A percentile compares a stretch with the other conserved stretches of the same genome.
These are phyloP conservation scores for Naso thynnoides DNA, from an alignment of 2,797 vertebrate genomes.

Conservation along the genomic window DNA sequence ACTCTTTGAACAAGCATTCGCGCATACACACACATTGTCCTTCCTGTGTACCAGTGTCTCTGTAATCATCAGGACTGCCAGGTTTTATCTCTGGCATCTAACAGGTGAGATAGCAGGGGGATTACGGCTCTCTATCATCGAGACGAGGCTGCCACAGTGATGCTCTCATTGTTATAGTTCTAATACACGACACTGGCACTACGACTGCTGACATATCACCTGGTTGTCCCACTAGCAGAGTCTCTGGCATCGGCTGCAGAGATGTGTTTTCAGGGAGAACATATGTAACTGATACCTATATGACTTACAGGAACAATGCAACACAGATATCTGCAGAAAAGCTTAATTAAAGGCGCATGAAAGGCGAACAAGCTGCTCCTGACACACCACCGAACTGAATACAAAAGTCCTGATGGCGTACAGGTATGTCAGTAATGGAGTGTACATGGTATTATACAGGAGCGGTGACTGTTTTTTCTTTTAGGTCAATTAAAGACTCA, in stretches of 20 bases:
- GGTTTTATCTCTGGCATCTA: conserved; percentile 73
- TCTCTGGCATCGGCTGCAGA: conserved; percentile 30
- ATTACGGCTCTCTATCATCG: conserved; percentile 65
- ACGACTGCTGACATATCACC: conserved; percentile 19
- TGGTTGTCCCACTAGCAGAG: neutral
- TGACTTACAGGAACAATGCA: neutral
- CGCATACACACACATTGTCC: conserved; percentile 13
- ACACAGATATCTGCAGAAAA: neutral
- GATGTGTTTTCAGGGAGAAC: conserved; percentile 2
- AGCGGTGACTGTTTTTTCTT: conserved; percentile 16
- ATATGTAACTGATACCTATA: conserved; percentile 7
- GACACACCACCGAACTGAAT: neutral
- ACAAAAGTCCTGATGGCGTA: neutral
- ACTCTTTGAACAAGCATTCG: conserved; percentile 18
- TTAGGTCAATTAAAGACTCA: conserved; percentile 19
- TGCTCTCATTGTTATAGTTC: conserved; percentile 39
- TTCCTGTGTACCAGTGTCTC: conserved; percentile 30
- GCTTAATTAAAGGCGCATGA: conserved; percentile 13
- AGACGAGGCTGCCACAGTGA: conserved; percentile 35
- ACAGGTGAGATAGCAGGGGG: conserved; percentile 68
- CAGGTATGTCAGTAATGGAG: neutral
- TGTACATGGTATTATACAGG: conserved; percentile 8
- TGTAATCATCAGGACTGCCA: conserved; percentile 69
- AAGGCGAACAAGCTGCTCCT: neutral
- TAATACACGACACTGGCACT: conserved; percentile 5